phyloP scores from a whole-genome alignment of 2,113 vertebrate genomes.

The Cettia cetti region DNA sequence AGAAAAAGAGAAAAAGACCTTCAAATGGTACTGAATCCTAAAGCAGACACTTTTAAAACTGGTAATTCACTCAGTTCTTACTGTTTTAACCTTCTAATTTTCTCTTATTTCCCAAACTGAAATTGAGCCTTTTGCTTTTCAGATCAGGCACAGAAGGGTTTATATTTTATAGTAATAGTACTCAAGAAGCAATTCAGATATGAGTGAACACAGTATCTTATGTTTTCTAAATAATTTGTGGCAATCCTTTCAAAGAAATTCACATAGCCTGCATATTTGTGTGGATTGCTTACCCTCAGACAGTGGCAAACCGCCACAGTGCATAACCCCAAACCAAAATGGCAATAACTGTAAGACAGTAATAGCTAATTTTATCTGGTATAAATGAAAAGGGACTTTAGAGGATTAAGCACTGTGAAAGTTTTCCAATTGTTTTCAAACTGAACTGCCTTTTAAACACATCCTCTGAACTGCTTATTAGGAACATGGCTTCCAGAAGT shows the following conservation, averaged over 20 bases:
- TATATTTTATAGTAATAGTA: not conserved
- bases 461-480: not conserved
- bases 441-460: not conserved
- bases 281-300: not conserved
- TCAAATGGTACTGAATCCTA: not conserved
- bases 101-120: not conserved
- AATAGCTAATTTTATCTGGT: not conserved
- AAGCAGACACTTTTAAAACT: not conserved
- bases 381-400: not conserved
- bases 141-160: not conserved
- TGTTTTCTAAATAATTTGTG: not conserved
- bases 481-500: not conserved
- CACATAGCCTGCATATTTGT: not conserved
- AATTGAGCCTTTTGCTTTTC: not conserved
- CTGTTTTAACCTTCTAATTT: conserved; percentile 22
- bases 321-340: not conserved
- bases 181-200: not conserved
- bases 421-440: not conserved
- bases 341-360: not conserved
- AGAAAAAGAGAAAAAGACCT: not conserved
- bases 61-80: not conserved
- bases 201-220: not conserved
- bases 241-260: not conserved
- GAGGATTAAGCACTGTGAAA: not conserved
- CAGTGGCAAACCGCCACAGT: not conserved